Evolutionary conservation across 2,888 invertebrate genomes (phyloP), one percentile per base, ranked within the genome.

Genomic region (Drosophila ustulata): DNA sequence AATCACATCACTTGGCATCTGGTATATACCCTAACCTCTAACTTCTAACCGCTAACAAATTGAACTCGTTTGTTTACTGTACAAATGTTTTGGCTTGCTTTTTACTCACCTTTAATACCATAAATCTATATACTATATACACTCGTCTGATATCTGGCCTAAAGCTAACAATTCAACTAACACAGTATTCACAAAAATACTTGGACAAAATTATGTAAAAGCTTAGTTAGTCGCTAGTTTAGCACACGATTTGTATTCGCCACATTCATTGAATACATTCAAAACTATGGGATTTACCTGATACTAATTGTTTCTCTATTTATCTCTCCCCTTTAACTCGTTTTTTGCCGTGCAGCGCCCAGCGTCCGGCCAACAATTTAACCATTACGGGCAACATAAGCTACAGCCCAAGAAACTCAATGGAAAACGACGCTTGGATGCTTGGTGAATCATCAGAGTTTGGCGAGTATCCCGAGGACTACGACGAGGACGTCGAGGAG

Each of bases 361-460:
- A 66, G 66, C 74, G 89, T 3, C 88, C 85, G 59, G 75, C 78
- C 47, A 86, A 86, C 89, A 89, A 86, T 73, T 63, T 89, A 46
- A 86, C 89, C 45, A 80, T 86, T 45, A 86, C 85, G 39, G 83
- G 83, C 62, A 77, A 67, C 82, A 57, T 57, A 53, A 67, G 67
- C 37, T 86, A 86, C 85, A 86, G 85, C 61, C 88, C 85, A 53
- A 72, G 85, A 84, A 89, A 89, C 67, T 86, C 89, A 55, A 67
- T 86, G 89, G 89, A 86, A 78, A 74, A 80, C 82, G 89, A 84
- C 75, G 85, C 75, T 51, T 86, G 85, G 85, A 86, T 66, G 89
- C 89, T 84, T 89, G 85, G 85, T 86, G 85, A 86, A 30, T 89
- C 85, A 18, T 89, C 89, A 0, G 85, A 85, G 49, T 84, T 59